Percentiles rank a stretch among this genome's conserved stretches.
Evolutionary conservation across 37 sponge, comb jelly and placozoan genomes (phyloP).

Genomic region (Hormiphora californensis): DNA sequence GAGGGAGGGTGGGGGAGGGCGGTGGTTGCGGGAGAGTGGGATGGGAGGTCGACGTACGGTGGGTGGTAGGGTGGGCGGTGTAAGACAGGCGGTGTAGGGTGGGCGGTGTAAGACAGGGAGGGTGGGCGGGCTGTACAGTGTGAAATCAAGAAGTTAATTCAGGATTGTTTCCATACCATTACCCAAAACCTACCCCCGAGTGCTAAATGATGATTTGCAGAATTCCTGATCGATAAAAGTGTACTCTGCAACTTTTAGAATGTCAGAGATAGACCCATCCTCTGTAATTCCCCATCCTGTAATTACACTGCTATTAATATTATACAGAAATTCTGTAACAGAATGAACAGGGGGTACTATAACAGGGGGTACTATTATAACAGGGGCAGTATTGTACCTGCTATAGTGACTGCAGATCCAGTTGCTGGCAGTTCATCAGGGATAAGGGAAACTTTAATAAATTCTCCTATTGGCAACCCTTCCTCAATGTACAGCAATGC

Average conservation of each 20-base stretch:
- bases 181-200: too few species aligned
- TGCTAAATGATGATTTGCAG: background rate
- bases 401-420: slow-evolving; percentile 9
- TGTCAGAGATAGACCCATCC: background rate
- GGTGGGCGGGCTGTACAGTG: background rate
- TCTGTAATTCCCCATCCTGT: slow-evolving; percentile 20
- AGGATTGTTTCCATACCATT: too few species aligned
- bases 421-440: background rate
- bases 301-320: background rate
- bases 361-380: too few species aligned
- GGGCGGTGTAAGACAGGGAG: too few species aligned
- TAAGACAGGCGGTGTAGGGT: too few species aligned
- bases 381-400: too few species aligned
- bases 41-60: too few species aligned
- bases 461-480: background rate
- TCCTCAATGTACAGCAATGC: slow-evolving; percentile 28
- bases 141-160: background rate
- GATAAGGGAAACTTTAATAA: background rate
- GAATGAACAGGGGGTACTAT: background rate
- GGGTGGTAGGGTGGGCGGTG: too few species aligned
- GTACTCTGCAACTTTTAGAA: background rate
- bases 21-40: too few species aligned
- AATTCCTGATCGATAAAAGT: background rate
- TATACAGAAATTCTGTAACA: background rate
- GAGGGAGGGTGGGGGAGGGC: too few species aligned